Evolutionary conservation across 2,888 invertebrate genomes (phyloP).

Genomic region (Epinotia nisella): DNA sequence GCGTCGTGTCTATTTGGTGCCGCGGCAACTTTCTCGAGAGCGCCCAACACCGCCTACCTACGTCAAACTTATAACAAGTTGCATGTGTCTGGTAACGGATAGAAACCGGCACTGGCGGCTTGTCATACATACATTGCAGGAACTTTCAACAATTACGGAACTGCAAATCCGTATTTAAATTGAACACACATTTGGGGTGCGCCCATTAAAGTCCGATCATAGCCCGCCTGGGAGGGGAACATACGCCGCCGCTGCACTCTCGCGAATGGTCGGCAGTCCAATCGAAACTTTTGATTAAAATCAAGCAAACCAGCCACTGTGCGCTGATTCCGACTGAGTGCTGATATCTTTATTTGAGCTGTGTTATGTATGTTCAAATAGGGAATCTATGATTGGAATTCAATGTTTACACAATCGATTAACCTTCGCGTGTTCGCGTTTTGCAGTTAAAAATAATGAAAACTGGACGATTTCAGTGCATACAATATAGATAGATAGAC

Average conservation of each 20-base stretch:
- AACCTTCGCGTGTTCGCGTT: slow-evolving; percentile 45
- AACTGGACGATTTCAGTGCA: neutral
- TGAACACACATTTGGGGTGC: slow-evolving; percentile 74
- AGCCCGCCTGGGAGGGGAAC: slow-evolving; percentile 56
- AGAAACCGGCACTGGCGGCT: slow-evolving; percentile 52
- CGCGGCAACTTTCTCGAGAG: slow-evolving; percentile 51
- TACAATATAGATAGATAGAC: neutral
- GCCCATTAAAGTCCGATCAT: slow-evolving; percentile 74
- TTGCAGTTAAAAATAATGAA: slow-evolving; percentile 20
- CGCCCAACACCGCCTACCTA: slow-evolving; percentile 46
- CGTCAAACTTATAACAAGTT: slow-evolving; percentile 73
- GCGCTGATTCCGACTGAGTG: slow-evolving; percentile 67
- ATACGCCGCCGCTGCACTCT: slow-evolving; percentile 67
- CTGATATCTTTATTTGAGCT: slow-evolving; percentile 81
- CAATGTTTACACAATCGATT: slow-evolving; percentile 74
- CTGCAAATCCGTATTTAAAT: slow-evolving; percentile 76
- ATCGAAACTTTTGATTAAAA: slow-evolving; percentile 85
- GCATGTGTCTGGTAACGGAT: slow-evolving; percentile 57
- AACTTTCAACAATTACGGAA: slow-evolving; percentile 76
- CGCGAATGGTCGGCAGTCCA: slow-evolving; percentile 72
- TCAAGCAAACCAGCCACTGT: slow-evolving; percentile 76
- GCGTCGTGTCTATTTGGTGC: slow-evolving; percentile 51
- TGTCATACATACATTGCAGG: slow-evolving; percentile 55
- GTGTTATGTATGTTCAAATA: slow-evolving; percentile 74
- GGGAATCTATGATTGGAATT: slow-evolving; percentile 67